phyloP scores from a whole-genome alignment of 2,113 vertebrate genomes.

The Pungitius pungitius region DNA sequence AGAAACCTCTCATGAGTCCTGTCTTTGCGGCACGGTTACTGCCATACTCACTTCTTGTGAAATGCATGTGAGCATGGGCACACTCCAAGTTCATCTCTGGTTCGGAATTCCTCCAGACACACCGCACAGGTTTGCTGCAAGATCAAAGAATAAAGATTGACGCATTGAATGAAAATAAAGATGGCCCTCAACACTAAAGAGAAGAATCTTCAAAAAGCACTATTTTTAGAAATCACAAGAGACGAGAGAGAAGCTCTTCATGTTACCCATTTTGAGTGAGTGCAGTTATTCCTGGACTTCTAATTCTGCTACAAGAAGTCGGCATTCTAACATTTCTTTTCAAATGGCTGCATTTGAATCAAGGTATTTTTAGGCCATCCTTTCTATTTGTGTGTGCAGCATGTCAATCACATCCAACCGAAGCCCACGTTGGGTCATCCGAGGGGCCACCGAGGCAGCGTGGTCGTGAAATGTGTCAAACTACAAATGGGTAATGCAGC shows the following conservation, averaged over 20 bases:
- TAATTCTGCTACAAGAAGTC: constrained; percentile 24
- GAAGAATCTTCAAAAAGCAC: constrained; percentile 1
- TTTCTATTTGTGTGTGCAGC: constrained; percentile 2
- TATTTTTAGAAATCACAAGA: constrained; percentile 36
- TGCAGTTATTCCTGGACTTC: constrained; percentile 57
- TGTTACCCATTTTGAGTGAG: constrained; percentile 59
- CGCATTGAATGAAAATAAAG: constrained; percentile 20
- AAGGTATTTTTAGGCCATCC: constrained; percentile 42
- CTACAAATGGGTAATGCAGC: background rate
- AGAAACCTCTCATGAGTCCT: too few species aligned
- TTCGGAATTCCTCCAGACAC: constrained; percentile 85
- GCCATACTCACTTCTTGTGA: constrained; percentile 85
- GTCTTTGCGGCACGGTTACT: too few species aligned
- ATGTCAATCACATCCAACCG: constrained; percentile 36
- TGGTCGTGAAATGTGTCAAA: background rate
- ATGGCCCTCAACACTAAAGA: constrained; percentile 4
- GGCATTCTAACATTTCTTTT: constrained; percentile 2
- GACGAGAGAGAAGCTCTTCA: constrained; percentile 19
- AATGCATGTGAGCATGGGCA: constrained; percentile 86
- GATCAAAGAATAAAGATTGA: constrained; percentile 23
- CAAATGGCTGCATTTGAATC: constrained; percentile 29
- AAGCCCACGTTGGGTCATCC: constrained; percentile 18
- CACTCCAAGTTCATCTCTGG: constrained; percentile 84
- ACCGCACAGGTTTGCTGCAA: constrained; percentile 85
- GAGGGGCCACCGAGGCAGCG: constrained; percentile 20